Conservation (phyloP, 2,888 invertebrate genomes). For the Heliconius cydno region DNA sequence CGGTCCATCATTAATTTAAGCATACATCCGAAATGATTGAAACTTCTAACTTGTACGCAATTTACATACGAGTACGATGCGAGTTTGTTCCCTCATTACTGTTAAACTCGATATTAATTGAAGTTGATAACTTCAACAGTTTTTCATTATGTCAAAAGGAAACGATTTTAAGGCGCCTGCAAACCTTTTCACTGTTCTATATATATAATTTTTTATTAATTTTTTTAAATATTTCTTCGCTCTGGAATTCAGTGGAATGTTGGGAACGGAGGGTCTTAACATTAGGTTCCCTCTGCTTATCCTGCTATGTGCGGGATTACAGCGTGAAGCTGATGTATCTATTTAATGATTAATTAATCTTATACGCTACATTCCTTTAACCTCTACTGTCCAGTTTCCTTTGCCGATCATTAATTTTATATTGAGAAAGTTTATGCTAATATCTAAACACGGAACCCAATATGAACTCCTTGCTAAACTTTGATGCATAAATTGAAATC, state of each 20-base stretch:
- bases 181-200: background rate
- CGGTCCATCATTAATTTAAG: conserved; percentile 13
- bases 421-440: conserved; percentile 3
- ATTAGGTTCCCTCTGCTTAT: too few relatives aligned
- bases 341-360: too few relatives aligned
- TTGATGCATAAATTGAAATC: conserved; percentile 6
- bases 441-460: background rate
- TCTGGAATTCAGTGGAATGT: too few relatives aligned
- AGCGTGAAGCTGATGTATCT: too few relatives aligned
- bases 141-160: conserved; percentile 35
- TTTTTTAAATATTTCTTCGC: too few relatives aligned
- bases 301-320: too few relatives aligned
- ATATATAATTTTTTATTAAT: too few relatives aligned
- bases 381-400: background rate
- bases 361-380: background rate
- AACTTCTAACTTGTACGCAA: conserved; percentile 24
- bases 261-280: too few relatives aligned
- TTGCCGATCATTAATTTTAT: background rate
- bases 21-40: background rate
- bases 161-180: conserved; percentile 9
- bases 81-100: conserved; percentile 14
- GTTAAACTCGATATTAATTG: conserved; percentile 28
- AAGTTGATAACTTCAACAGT: conserved; percentile 31
- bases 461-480: background rate
- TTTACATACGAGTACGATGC: conserved; percentile 18